Base-by-base conservation (phyloP, 2,113 vertebrate genomes). In the Emydura subglobosa region DNA sequence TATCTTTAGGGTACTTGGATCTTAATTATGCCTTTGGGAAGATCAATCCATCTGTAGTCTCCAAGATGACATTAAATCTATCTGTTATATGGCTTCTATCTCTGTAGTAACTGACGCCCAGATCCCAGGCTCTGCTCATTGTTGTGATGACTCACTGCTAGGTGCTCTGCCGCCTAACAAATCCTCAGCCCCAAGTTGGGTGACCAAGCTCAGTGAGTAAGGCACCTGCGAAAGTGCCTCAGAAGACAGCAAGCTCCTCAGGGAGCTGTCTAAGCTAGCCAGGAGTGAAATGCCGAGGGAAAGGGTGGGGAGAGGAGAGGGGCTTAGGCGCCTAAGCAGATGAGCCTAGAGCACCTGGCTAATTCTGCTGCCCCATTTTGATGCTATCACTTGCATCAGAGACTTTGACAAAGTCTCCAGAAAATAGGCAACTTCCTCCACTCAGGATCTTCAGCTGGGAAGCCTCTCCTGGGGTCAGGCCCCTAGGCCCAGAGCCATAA, bases 321-420 rank as follows among this genome's bases (percentile, higher is more conserved):
- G 34, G 31, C 57, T 5, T 34, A 34, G 34, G 34, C 10, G 34
- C 65, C 9, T 21, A n/a, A 19, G 65, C 7, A 5, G 34, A 21
- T 10, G n/a, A 39, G 39, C 27, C 31, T 34, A 31, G 61, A 34
- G 14, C 4, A 2, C 34, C 31, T 72, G 65, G 65, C 65, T 72
- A 72, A 93, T 95, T 95, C 87, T 94, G 86, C 83, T 89, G 80
- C 94, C 96, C 88, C 89, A 91, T 72, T 95, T 96, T 95, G 97
- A 97, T 86, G 94, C 97, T 96, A 96, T 97, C 91, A 89, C 96
- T 96, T 95, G 89, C 89, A 96, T 92, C 95, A 96, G 93, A 94
- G 92, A 59, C 95, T 93, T 86, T 96, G 92, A 95, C 93, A 95
- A 92, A 97, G 91, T 96, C 94, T 89, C 95, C 81, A 68, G 83